These are phyloP conservation scores for Melolontha melolontha DNA, from an alignment of 2,888 invertebrate species.

Conservation along the genomic window DNA sequence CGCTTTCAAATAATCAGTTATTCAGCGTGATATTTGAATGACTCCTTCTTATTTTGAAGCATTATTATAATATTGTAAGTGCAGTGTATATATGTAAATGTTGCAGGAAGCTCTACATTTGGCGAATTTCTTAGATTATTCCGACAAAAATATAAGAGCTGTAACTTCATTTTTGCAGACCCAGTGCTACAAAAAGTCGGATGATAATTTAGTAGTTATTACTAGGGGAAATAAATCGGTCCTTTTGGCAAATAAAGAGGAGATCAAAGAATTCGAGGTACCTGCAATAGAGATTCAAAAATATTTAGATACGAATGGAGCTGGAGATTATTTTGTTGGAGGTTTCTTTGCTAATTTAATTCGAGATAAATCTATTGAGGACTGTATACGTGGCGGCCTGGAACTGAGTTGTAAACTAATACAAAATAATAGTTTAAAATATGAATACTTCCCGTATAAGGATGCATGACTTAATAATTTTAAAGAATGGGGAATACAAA, in stretches of 20 bases:
- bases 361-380: slow-evolving; percentile 40
- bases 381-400: slow-evolving; percentile 50
- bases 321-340: slow-evolving; percentile 57
- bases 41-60: too few species aligned
- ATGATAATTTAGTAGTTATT: slow-evolving; percentile 41
- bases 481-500: too few species aligned
- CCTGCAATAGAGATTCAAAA: slow-evolving; percentile 39
- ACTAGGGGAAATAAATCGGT: slow-evolving; percentile 52
- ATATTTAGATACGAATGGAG: slow-evolving; percentile 53
- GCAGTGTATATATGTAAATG: too few species aligned
- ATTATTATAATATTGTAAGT: too few species aligned
- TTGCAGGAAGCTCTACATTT: slow-evolving; percentile 53
- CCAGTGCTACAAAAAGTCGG: not conserved
- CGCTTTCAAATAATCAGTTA: too few species aligned
- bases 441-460: slow-evolving; percentile 25
- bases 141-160: not conserved
- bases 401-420: slow-evolving; percentile 46
- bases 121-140: slow-evolving; percentile 31
- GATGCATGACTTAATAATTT: not conserved
- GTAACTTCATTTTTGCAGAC: slow-evolving; percentile 17
- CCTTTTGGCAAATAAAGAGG: slow-evolving; percentile 32
- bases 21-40: too few species aligned
- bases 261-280: slow-evolving; percentile 45
- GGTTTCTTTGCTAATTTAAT: slow-evolving; percentile 51
- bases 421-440: slow-evolving; percentile 49